phyloP scores from a whole-genome alignment of 2,113 vertebrate species.

The Paradoxurus hermaphroditus region DNA sequence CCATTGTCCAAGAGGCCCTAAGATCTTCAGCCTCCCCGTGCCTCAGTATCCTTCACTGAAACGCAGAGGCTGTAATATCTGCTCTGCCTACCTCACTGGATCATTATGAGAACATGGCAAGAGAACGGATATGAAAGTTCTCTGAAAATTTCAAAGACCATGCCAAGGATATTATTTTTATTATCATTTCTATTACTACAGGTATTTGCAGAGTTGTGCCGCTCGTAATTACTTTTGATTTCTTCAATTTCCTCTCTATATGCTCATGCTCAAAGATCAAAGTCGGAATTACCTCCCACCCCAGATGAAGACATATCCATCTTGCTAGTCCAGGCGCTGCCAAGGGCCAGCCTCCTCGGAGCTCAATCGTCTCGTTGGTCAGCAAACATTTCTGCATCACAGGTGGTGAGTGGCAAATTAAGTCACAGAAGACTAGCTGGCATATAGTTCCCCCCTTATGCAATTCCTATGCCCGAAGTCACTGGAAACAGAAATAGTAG shows the following conservation, averaged over 20 bases:
- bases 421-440: background rate
- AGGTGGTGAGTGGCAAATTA: background rate
- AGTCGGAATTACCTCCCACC: background rate
- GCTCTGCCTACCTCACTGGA: background rate
- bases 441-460: background rate
- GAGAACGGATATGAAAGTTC: background rate
- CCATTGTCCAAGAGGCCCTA: background rate
- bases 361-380: background rate
- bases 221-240: background rate
- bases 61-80: background rate
- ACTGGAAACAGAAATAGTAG: background rate
- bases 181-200: background rate
- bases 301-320: background rate
- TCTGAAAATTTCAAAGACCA: background rate
- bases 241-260: background rate
- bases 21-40: background rate
- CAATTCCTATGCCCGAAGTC: background rate
- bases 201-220: background rate
- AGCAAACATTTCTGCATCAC: background rate
- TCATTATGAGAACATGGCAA: background rate
- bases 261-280: background rate
- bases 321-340: background rate
- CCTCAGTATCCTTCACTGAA: background rate
- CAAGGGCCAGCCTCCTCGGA: background rate
- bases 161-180: background rate